Percentiles rank a stretch among this genome's conserved stretches.
Conservation (phyloP, 2,797 vertebrate species). For the Buceros bicornis region DNA sequence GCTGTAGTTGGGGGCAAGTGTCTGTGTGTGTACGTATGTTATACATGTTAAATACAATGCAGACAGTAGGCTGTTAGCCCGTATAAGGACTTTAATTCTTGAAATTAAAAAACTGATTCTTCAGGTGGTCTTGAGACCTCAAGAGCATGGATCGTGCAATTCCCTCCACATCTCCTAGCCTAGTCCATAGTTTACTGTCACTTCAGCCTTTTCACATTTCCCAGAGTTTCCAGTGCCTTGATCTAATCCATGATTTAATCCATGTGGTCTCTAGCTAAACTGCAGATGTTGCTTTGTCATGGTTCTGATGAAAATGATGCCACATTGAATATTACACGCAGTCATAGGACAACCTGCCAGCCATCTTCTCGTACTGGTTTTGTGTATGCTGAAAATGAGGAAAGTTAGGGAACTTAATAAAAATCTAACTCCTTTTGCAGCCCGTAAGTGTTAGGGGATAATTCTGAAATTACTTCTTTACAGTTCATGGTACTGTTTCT, state of each 20-base stretch:
- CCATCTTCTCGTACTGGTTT: not conserved
- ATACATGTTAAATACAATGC: not conserved
- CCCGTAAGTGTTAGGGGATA: not conserved
- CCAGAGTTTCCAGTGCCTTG: not conserved
- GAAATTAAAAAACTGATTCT: not conserved
- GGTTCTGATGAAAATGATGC: not conserved
- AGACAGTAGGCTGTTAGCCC: not conserved
- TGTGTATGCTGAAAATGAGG: not conserved
- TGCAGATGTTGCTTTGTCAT: not conserved
- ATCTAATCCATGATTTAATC: slow-evolving; percentile 18
- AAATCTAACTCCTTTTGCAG: not conserved
- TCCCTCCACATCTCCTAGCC: not conserved
- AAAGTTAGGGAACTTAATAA: not conserved
- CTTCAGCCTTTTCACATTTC: not conserved
- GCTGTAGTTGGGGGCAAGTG: not conserved
- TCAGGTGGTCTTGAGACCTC: not conserved
- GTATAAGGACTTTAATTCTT: not conserved
- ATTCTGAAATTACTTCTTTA: not conserved
- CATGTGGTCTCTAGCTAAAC: not conserved
- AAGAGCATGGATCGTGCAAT: not conserved
- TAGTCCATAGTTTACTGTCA: not conserved
- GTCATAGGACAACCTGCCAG: not conserved
- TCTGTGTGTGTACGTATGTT: not conserved
- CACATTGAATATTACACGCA: not conserved
- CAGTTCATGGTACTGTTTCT: not conserved